phyloP scores from a whole-genome alignment of 2,888 invertebrate genomes.

The Himalopsyche kuldschensis region DNA sequence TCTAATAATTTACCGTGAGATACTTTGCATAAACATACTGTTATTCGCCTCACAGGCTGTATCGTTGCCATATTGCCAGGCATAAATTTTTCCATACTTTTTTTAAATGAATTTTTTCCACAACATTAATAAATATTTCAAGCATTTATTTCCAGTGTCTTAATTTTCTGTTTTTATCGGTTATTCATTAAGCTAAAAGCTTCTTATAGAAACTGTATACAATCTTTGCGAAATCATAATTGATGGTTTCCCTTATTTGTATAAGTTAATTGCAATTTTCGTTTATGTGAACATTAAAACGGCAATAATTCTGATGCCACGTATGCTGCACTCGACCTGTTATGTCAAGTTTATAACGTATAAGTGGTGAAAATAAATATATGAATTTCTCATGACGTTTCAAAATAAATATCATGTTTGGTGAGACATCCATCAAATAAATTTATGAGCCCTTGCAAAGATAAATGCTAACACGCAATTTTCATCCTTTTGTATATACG shows the following conservation, averaged over 20 bases:
- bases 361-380: neutral
- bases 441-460: too few species aligned
- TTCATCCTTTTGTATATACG: too few species aligned
- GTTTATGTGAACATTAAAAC: neutral
- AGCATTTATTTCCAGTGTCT: too few species aligned
- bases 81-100: neutral
- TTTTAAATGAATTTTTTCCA: neutral
- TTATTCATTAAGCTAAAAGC: too few species aligned
- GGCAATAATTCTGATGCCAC: neutral
- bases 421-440: too few species aligned
- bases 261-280: neutral
- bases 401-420: neutral
- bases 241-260: neutral
- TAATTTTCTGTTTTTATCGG: too few species aligned
- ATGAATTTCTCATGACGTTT: neutral
- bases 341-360: neutral
- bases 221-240: neutral
- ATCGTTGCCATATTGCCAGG: neutral
- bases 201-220: too few species aligned
- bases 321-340: neutral
- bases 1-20: constrained; percentile 3
- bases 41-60: neutral
- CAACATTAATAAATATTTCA: too few species aligned
- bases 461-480: too few species aligned
- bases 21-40: neutral